These are phyloP conservation scores for Eupsilia transversa DNA, from an alignment of 2,888 invertebrate species.

Conservation along the genomic window DNA sequence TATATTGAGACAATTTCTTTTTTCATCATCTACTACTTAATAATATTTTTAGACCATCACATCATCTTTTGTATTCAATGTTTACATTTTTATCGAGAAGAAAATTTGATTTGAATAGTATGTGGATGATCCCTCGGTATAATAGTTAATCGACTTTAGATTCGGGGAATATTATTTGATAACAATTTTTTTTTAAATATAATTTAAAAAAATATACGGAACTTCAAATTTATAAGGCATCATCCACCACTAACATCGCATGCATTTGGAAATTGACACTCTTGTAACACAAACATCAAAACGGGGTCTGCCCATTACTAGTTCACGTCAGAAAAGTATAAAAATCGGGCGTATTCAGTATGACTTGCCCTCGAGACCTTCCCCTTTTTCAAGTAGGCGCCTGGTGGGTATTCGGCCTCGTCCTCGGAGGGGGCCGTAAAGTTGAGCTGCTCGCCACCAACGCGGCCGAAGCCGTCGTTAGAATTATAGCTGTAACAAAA, in stretches of 20 bases:
- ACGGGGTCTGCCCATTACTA: conserved; percentile 28
- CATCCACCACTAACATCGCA: conserved; percentile 10
- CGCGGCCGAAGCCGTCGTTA: conserved; percentile 88
- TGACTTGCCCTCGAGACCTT: conserved; percentile 92
- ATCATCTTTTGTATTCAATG: conserved; percentile 8
- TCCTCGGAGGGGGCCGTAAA: conserved; percentile 93
- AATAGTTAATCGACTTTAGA: neutral
- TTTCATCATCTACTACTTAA: neutral
- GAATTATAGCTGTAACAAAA: conserved; percentile 88
- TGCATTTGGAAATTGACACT: conserved; percentile 18
- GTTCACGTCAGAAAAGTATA: conserved; percentile 52
- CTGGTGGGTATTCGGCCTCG: conserved; percentile 93
- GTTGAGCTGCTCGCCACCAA: conserved; percentile 90
- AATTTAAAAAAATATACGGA: too few species aligned
- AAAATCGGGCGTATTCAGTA: conserved; percentile 85
- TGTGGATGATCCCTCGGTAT: conserved; percentile 37
- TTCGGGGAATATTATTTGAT: neutral
- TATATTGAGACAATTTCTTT: neutral
- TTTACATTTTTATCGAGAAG: neutral
- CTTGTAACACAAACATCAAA: conserved; percentile 32
- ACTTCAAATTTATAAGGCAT: neutral
- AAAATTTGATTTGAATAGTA: conserved; percentile 3
- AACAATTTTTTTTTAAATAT: too few species aligned
- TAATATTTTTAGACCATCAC: conserved; percentile 14
- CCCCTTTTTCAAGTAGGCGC: conserved; percentile 92